Conservation (phyloP, 2,888 invertebrate species). For the Drosophila eohydei region DNA sequence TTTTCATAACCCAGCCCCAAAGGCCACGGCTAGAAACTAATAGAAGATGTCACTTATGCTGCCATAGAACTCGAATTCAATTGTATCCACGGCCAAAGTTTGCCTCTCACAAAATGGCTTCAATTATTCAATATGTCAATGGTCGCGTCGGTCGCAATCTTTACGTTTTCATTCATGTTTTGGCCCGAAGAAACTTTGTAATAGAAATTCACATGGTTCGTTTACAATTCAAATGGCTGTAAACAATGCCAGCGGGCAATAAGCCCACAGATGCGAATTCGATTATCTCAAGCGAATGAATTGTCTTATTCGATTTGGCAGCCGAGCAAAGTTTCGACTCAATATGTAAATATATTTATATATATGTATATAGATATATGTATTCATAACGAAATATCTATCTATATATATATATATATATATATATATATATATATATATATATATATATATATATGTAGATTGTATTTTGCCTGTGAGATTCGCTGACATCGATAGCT, state of each 20-base stretch:
- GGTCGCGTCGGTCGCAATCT: conserved; percentile 22
- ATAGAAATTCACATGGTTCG: conserved; percentile 61
- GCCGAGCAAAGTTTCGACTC: conserved; percentile 37
- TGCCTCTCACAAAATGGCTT: conserved; percentile 11
- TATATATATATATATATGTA: not conserved
- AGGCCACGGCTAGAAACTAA: not conserved
- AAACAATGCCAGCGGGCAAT: conserved; percentile 63
- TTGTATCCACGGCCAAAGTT: not conserved
- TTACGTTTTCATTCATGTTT: conserved; percentile 15
- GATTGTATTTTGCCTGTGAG: conserved; percentile 4
- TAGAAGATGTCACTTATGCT: not conserved
- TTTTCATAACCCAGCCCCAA: not conserved
- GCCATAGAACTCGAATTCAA: not conserved
- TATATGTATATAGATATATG: not conserved
- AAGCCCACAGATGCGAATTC: conserved; percentile 72
- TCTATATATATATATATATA: not conserved
- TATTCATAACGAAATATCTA: too few species aligned
- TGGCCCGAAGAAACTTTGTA: conserved; percentile 46
- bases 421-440: not conserved
- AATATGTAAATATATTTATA: conserved; percentile 1
- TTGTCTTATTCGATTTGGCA: conserved; percentile 78
- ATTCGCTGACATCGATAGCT: conserved; percentile 58
- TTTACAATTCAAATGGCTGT: conserved; percentile 68
- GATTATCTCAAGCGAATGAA: conserved; percentile 79
- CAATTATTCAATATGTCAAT: conserved; percentile 47